Evolutionary conservation across 92 coral and sea anemone species (phyloP), one percentile per base, ranked within the genome.

Genomic region (Scolanthus callimorphus): DNA sequence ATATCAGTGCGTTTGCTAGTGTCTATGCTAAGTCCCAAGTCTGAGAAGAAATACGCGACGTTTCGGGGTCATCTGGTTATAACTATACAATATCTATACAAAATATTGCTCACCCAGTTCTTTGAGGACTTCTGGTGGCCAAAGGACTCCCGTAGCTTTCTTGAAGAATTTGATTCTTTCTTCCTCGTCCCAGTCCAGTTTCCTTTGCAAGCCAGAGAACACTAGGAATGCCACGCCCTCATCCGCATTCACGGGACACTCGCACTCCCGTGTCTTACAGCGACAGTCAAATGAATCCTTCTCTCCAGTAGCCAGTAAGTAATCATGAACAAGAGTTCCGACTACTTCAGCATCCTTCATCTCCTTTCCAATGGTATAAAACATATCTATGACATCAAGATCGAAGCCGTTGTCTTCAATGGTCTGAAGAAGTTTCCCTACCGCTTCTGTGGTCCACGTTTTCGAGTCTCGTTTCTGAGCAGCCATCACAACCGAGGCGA

Each of bases 151-250:
- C 1, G 91, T 77, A 11, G 98, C 98, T 30, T 44, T 57, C 60
- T 82, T 88, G 69, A 92, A 92, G 66, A 92, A 92, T 57, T 76
- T 85, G 11, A 58, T 62, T 55, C 78, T 92, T 60, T 73, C 86
- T 59, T 77, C 88, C 29, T 77, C 85, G 48, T 67, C 79, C 98
- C 96, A 92, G 30, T 77, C 80, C 73, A 92, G 73, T 72, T 83
- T 88, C 55, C 91, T 76, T 47, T 83, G 85, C 62, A 92, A 39
- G 25, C 89, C 89, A 39, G 94, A 90, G 53, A 92, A 92, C 64
- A 88, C 65, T 37, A 92, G 88, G 80, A 80, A 92, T 31, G 98
- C 98, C 19, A 92, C 69, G 1, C 98, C 98, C 38, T 92, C 98
- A 62, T 92, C 98, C 2, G 91, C 90, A 25, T 57, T 72, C 37